Percentiles rank a stretch among this genome's conserved stretches.
phyloP scores from a whole-genome alignment of 1,140 invertebrate species.

The Hyposmocoma kahamanoa region DNA sequence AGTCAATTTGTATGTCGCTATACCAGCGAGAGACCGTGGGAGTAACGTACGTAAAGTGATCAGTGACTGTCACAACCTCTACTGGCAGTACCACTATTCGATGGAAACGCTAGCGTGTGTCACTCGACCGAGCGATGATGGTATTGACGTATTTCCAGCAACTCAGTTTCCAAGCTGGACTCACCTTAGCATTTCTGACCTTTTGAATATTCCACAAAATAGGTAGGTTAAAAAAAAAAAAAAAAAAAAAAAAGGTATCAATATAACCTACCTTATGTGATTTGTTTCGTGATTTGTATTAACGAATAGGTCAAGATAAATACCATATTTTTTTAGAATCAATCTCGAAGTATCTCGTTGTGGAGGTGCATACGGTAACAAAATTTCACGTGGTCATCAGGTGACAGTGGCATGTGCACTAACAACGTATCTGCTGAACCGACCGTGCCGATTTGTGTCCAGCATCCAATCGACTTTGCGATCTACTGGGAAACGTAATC shows the following conservation, averaged over 20 bases:
- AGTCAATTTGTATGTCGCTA: conserved; percentile 17
- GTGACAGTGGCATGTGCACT: conserved; percentile 74
- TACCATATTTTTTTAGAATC: conserved; percentile 57
- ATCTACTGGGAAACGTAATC: conserved; percentile 75
- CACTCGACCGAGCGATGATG: conserved; percentile 77
- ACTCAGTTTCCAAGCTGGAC: conserved; percentile 79
- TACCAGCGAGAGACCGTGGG: conserved; percentile 38
- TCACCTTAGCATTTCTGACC: conserved; percentile 75
- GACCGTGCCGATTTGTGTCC: conserved; percentile 77
- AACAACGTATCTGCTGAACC: conserved; percentile 73
- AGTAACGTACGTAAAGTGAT: conserved; percentile 57
- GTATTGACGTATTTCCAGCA: conserved; percentile 72
- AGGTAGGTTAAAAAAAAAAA: conserved; percentile 19
- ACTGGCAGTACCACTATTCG: conserved; percentile 74
- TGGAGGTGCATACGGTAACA: conserved; percentile 77
- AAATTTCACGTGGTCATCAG: conserved; percentile 71
- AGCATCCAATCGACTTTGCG: conserved; percentile 78
- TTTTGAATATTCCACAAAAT: conserved; percentile 64
- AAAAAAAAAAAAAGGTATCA: too few species aligned
- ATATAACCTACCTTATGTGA: neutral
- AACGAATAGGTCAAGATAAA: conserved; percentile 2
- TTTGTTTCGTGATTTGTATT: neutral
- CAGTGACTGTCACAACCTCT: conserved; percentile 58
- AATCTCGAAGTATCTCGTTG: conserved; percentile 75
- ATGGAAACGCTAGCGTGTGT: conserved; percentile 79